Conservation (phyloP, 2,888 invertebrate species). For the Phaonia tiefii region DNA sequence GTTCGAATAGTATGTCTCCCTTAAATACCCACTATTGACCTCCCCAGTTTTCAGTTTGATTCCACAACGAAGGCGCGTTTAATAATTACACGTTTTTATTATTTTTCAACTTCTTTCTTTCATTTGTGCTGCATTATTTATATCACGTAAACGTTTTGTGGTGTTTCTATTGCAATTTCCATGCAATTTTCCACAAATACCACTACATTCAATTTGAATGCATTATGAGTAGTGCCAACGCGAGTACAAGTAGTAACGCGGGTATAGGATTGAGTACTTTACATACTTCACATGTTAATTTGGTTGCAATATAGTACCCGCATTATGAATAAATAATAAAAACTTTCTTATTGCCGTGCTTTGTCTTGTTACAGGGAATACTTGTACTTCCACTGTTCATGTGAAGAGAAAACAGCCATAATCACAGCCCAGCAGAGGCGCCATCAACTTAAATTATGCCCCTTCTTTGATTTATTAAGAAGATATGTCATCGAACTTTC, state of each 20-base stretch:
- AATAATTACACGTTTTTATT: slow-evolving; percentile 38
- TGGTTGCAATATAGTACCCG: slow-evolving; percentile 1
- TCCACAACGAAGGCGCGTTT: background rate
- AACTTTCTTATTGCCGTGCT: slow-evolving; percentile 6
- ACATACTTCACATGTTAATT: slow-evolving; percentile 1
- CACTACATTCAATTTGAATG: slow-evolving; percentile 20
- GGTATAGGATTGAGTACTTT: background rate
- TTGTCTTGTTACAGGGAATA: slow-evolving; percentile 13
- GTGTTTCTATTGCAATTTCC: slow-evolving; percentile 28
- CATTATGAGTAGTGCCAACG: slow-evolving; percentile 20
- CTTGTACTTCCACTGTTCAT: slow-evolving; percentile 8
- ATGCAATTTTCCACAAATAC: slow-evolving; percentile 33
- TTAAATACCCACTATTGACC: slow-evolving; percentile 27
- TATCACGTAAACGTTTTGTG: slow-evolving; percentile 26
- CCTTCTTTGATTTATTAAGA: too few species aligned
- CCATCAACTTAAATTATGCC: background rate
- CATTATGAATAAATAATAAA: slow-evolving; percentile 1
- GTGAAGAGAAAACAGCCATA: slow-evolving; percentile 17
- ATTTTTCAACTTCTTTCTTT: background rate
- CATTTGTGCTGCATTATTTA: slow-evolving; percentile 32
- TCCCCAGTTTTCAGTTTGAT: slow-evolving; percentile 30
- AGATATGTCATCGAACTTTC: too few species aligned
- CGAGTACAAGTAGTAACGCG: slow-evolving; percentile 2
- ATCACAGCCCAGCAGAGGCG: background rate
- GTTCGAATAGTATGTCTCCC: background rate